Conservation (phyloP, 2,113 vertebrate genomes). For the Takifugu bimaculatus region DNA sequence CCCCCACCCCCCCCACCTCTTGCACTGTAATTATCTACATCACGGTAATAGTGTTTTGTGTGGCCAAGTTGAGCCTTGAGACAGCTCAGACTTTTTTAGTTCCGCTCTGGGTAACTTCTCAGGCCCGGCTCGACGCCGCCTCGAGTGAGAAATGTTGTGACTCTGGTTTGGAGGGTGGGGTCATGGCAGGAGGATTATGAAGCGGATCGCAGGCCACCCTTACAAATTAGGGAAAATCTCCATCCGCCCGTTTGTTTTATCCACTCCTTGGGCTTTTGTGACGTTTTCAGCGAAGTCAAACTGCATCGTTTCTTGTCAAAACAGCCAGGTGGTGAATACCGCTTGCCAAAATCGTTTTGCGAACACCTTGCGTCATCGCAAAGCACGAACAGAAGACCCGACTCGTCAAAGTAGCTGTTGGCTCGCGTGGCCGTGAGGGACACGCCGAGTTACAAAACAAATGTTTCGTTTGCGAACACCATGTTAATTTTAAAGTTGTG, state of each 20-base stretch:
- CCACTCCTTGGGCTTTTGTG: too few relatives aligned
- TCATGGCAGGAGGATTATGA: conserved; percentile 60
- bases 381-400: conserved; percentile 31
- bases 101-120: conserved; percentile 76
- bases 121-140: conserved; percentile 50
- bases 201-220: conserved; percentile 45
- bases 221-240: conserved; percentile 3
- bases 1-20: conserved; percentile 43
- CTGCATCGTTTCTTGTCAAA: conserved; percentile 17
- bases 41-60: conserved; percentile 81
- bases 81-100: conserved; percentile 76
- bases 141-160: conserved; percentile 47
- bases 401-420: conserved; percentile 22
- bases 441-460: conserved; percentile 31
- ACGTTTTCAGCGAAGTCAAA: too few relatives aligned
- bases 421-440: conserved; percentile 11
- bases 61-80: conserved; percentile 78
- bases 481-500: conserved; percentile 10
- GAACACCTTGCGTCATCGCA: conserved; percentile 14
- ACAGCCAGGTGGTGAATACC: conserved; percentile 31
- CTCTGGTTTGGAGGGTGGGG: conserved; percentile 60
- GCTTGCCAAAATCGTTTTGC: conserved; percentile 30
- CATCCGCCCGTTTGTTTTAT: neutral
- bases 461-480: conserved; percentile 25
- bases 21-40: conserved; percentile 87